Evolutionary conservation across 2,113 vertebrate species (phyloP).

Genomic region (Oryzias javanicus): DNA sequence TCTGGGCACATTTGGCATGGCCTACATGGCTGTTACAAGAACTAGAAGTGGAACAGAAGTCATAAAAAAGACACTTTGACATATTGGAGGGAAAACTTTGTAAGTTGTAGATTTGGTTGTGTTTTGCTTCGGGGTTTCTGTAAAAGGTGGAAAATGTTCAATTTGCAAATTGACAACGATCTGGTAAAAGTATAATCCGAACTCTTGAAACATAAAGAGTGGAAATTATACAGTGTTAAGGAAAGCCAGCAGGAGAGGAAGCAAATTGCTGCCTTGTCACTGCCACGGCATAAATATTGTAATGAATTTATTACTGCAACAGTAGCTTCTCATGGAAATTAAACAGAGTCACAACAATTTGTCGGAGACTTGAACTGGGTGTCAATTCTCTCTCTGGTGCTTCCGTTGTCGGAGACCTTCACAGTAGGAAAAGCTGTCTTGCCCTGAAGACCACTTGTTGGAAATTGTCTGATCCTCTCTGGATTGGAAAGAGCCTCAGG

Average conservation of each 20-base stretch:
- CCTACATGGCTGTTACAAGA: constrained; percentile 78
- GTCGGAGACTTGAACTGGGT: constrained; percentile 17
- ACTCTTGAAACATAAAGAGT: too few relatives aligned
- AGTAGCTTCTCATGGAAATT: too few relatives aligned
- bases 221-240: too few relatives aligned
- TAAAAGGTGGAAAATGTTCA: too few relatives aligned
- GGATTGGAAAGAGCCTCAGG: constrained; percentile 41
- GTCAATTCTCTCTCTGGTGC: constrained; percentile 24
- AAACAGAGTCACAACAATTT: too few relatives aligned
- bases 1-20: constrained; percentile 83
- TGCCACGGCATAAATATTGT: too few relatives aligned
- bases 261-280: too few relatives aligned
- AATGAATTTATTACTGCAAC: too few relatives aligned
- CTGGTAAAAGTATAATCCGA: too few relatives aligned
- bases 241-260: too few relatives aligned
- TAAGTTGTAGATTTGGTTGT: constrained; percentile 31
- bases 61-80: constrained; percentile 64
- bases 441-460: constrained; percentile 56
- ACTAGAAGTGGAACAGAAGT: constrained; percentile 79
- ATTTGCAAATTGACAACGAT: too few relatives aligned
- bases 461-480: constrained; percentile 41
- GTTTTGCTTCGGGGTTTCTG: constrained; percentile 9
- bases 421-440: constrained; percentile 19
- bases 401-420: constrained; percentile 34
- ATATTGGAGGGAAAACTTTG: constrained; percentile 57